Conservation (phyloP, 2,797 vertebrate genomes). For the Borostomias antarcticus region DNA sequence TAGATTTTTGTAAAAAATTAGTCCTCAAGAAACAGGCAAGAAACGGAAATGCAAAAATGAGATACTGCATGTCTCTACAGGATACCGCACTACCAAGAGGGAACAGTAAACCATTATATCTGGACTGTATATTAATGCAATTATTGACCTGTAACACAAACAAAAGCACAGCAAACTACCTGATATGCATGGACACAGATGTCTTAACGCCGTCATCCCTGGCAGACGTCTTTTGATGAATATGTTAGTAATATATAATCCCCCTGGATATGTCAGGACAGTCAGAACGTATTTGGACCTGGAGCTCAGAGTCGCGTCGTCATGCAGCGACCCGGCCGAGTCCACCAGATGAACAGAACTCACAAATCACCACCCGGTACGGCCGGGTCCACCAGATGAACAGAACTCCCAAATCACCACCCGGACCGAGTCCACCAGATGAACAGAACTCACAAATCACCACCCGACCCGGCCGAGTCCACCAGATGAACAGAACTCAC, state of each 20-base stretch:
- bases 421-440: conserved; percentile 62
- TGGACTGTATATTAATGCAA: conserved; percentile 51
- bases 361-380: conserved; percentile 66
- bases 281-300: conserved; percentile 61
- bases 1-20: conserved; percentile 55
- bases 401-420: too few relatives aligned
- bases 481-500: conserved; percentile 47
- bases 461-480: conserved; percentile 66
- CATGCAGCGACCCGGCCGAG: conserved; percentile 70
- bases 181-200: conserved; percentile 63
- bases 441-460: conserved; percentile 62
- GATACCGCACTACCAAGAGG: conserved; percentile 70
- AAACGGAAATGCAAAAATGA: conserved; percentile 37
- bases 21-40: conserved; percentile 48
- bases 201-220: conserved; percentile 29
- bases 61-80: conserved; percentile 69
- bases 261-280: conserved; percentile 31
- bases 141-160: conserved; percentile 70
- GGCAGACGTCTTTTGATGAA: conserved; percentile 37
- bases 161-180: conserved; percentile 71
- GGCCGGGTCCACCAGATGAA: conserved; percentile 53
- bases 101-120: conserved; percentile 68
- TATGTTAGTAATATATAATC: conserved; percentile 47
- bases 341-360: conserved; percentile 65
- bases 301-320: conserved; percentile 64